Base-by-base conservation (phyloP, 2,888 invertebrate species). In the Nipponacmea schrenckii region DNA sequence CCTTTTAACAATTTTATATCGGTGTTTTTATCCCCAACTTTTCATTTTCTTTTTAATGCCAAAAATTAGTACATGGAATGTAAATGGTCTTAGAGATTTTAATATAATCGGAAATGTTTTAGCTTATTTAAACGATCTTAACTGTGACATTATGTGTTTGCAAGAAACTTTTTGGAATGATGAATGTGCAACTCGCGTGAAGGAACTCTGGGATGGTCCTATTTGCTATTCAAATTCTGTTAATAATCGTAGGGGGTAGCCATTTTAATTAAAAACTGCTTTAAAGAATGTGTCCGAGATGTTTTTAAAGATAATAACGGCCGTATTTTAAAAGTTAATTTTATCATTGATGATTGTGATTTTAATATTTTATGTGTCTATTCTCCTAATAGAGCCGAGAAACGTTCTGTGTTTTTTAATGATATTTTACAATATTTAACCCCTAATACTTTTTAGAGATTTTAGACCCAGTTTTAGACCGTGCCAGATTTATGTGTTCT, bases 331-430 rank as follows among this genome's bases (percentile, higher is more conserved):
- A 67, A 72, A 27, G 20, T 72, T 20, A 8, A 10, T 7, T 68
- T 64, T 64, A 31, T 50, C 44, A 14, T 50, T 15, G 56, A 64
- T 48, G 39, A 64, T 64, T 17, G 68, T 64, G 63, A 24, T 12
- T 45, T 64, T 24, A 31, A 68, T 72, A 24, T 72, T 44, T 31
- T 72, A 24, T 64, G 48, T 68, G 45, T 72, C 31, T 72, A 72
- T 72, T 39, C 64, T 27, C 68, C 71, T n/a, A 72, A 72, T 39
- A 64, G 50, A 68, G 20, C 17, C 24, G 39, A 27, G 39, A 44
- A 72, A 63, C 63, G 68, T 8, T 14, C 39, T 24, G 31, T 14
- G 12, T 70, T 45, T 72, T 72, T 68, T 67, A n/a, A n/a, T n/a
- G n/a, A n/a, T n/a, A n/a, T n/a, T n/a, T n/a, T n/a, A n/a, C n/a